These are phyloP conservation scores for Actinopyga echinites DNA, from an alignment of 53 echinoderm and acorn worm species.

Conservation along the genomic window DNA sequence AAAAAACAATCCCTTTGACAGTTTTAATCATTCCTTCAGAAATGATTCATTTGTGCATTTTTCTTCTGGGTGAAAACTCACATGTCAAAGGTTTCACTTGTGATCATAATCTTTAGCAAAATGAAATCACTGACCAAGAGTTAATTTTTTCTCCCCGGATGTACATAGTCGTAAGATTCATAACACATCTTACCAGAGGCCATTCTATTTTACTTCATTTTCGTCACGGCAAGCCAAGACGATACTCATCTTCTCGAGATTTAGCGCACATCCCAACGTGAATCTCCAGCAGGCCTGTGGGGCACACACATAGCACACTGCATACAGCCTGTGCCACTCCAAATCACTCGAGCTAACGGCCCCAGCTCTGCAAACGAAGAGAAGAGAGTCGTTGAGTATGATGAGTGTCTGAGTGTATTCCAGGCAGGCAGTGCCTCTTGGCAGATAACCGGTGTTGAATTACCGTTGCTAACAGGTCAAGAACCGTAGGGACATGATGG, in stretches of 20 bases:
- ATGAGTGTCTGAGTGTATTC: conserved; percentile 33
- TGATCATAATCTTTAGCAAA: too few relatives aligned
- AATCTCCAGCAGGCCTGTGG: conserved; percentile 35
- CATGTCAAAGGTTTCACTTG: too few relatives aligned
- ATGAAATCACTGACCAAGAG: too few relatives aligned
- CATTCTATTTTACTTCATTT: conserved; percentile 25
- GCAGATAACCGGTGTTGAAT: conserved; percentile 39
- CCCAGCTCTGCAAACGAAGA: conserved; percentile 36
- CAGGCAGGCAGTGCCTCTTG: conserved; percentile 33
- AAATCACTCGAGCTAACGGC: conserved; percentile 38
- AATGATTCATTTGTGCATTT: too few relatives aligned
- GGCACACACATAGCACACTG: conserved; percentile 23
- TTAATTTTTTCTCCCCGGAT: too few relatives aligned
- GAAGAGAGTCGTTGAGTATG: conserved; percentile 19
- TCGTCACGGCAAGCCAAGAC: conserved; percentile 16
- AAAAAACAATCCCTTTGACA: too few relatives aligned
- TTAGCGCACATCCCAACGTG: conserved; percentile 16
- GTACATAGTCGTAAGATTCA: not conserved
- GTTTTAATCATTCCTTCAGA: too few relatives aligned
- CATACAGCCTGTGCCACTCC: conserved; percentile 21
- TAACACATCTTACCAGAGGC: conserved; percentile 31
- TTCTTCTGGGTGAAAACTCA: too few relatives aligned
- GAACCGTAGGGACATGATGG: conserved; percentile 37
- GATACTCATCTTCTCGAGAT: conserved; percentile 5
- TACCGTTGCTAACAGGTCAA: conserved; percentile 42